phyloP scores from a whole-genome alignment of 64 coral and sea anemone genomes.

The Exaiptasia diaphana region DNA sequence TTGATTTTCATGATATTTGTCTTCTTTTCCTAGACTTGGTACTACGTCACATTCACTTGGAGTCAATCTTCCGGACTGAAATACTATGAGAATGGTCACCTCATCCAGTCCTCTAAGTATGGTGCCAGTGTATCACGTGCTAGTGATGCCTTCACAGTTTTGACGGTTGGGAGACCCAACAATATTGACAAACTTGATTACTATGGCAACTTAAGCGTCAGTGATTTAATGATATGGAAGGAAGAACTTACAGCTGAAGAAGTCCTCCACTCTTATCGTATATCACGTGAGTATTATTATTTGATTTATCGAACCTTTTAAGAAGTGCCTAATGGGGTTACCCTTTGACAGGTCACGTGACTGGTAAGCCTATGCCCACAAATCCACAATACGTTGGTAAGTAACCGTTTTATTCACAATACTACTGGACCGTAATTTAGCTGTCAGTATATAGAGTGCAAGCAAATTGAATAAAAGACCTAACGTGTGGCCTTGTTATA shows the following conservation, averaged over 20 bases:
- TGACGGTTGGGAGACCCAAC: constrained; percentile 69
- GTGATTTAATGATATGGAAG: constrained; percentile 82
- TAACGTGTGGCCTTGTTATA: neutral
- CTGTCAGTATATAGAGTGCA: too few species aligned
- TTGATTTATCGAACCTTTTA: neutral
- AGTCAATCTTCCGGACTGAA: constrained; percentile 26
- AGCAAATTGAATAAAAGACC: too few species aligned
- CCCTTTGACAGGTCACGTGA: constrained; percentile 61
- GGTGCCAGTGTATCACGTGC: constrained; percentile 18
- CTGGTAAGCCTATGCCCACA: constrained; percentile 74
- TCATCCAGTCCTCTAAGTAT: constrained; percentile 15
- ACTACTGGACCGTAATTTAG: neutral
- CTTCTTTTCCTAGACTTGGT: constrained; percentile 49
- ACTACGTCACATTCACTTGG: constrained; percentile 73
- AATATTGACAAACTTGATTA: constrained; percentile 59
- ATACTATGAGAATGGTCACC: constrained; percentile 66
- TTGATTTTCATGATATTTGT: neutral
- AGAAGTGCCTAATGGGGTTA: too few species aligned
- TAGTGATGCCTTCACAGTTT: constrained; percentile 58
- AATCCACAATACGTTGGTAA: constrained; percentile 56
- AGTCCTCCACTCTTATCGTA: constrained; percentile 73
- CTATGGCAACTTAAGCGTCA: constrained; percentile 73
- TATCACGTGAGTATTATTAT: constrained; percentile 58
- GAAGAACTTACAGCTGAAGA: constrained; percentile 49
- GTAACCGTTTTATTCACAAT: neutral